These are phyloP conservation scores for Pecten maximus DNA, from an alignment of 2,888 invertebrate species.

Conservation along the genomic window DNA sequence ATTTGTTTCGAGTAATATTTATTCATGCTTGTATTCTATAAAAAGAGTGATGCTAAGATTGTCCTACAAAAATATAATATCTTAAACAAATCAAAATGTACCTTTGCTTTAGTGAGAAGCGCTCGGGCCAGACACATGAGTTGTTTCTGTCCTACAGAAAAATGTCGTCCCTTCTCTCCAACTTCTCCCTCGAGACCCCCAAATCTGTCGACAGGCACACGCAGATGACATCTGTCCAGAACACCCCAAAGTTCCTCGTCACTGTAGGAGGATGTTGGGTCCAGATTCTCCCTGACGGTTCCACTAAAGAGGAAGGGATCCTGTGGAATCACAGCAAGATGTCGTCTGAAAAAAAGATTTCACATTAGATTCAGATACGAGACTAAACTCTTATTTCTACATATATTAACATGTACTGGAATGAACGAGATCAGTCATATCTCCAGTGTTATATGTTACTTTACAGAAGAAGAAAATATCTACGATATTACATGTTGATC, in stretches of 20 bases:
- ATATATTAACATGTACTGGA: no score
- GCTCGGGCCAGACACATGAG: slow-evolving; percentile 94
- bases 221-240: slow-evolving; percentile 89
- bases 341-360: slow-evolving; percentile 88
- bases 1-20: no score
- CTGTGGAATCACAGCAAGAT: slow-evolving; percentile 94
- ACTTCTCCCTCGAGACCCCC: slow-evolving; percentile 90
- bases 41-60: no score
- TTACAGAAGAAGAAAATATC: no score
- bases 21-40: no score
- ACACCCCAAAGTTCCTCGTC: slow-evolving; percentile 92
- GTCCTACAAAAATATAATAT: no score
- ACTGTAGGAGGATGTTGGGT: slow-evolving; percentile 89
- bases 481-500: no score
- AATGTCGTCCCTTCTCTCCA: slow-evolving; percentile 87
- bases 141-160: slow-evolving; percentile 94
- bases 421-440: no score
- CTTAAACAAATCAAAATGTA: slow-evolving; percentile 78
- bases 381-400: no score
- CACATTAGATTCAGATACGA: no score
- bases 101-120: slow-evolving; percentile 93
- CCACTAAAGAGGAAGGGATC: slow-evolving; percentile 96
- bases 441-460: no score
- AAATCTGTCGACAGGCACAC: slow-evolving; percentile 86
- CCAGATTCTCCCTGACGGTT: slow-evolving; percentile 93